phyloP scores from a whole-genome alignment of 2,888 invertebrate species.

The Drosophila atroscutellata region DNA sequence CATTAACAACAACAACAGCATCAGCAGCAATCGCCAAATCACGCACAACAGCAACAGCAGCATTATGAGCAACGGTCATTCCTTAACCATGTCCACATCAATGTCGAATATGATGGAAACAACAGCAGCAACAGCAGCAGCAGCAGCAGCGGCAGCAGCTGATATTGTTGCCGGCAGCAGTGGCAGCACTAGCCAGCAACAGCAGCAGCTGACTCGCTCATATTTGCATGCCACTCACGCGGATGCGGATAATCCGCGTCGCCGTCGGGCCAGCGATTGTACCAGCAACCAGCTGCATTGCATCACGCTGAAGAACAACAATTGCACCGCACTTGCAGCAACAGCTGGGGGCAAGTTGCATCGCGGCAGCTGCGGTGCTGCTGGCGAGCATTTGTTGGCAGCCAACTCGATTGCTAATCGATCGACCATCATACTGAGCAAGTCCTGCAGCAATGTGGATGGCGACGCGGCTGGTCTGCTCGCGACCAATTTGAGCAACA shows the following conservation, averaged over 20 bases:
- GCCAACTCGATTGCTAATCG: conserved; percentile 84
- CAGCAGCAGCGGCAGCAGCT: conserved; percentile 21
- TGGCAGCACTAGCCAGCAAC: conserved; percentile 18
- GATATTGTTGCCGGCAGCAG: conserved; percentile 12
- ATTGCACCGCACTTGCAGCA: conserved; percentile 72
- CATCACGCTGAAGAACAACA: conserved; percentile 83
- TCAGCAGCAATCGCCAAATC: conserved; percentile 27
- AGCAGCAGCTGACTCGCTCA: conserved; percentile 36
- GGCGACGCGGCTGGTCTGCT: conserved; percentile 53
- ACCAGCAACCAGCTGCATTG: conserved; percentile 79
- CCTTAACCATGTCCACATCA: conserved; percentile 67
- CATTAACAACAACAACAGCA: conserved; percentile 38
- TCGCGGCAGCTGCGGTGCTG: conserved; percentile 84
- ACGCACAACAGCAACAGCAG: conserved; percentile 47
- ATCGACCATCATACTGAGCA: conserved; percentile 84
- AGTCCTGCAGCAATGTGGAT: conserved; percentile 84
- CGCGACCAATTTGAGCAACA: conserved; percentile 30
- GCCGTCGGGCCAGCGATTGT: conserved; percentile 82
- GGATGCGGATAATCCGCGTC: conserved; percentile 69
- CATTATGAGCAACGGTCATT: conserved; percentile 51
- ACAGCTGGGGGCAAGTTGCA: conserved; percentile 64
- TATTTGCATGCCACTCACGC: conserved; percentile 45
- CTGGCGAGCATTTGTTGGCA: conserved; percentile 83
- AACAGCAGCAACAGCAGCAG: conserved; percentile 28
- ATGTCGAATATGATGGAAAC: conserved; percentile 62